Conservation (phyloP, 2,797 vertebrate species). For the Protonibea diacanthus region DNA sequence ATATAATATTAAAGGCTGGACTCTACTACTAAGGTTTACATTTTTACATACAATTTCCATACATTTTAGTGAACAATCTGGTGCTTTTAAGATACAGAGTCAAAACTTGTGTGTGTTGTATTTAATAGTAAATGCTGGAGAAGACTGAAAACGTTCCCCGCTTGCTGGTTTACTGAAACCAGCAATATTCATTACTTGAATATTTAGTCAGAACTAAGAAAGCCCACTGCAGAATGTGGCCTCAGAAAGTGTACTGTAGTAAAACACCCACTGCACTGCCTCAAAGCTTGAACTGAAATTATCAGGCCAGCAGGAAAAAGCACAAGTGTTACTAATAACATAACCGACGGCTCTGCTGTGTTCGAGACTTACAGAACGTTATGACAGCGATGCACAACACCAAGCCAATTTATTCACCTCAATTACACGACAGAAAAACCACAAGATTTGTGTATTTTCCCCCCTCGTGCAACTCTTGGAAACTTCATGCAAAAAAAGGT, state of each 20-base stretch:
- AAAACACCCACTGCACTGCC: neutral
- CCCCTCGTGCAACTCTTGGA: neutral
- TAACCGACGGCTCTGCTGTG: neutral
- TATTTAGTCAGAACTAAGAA: neutral
- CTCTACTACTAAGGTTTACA: too few relatives aligned
- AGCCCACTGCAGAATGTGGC: neutral
- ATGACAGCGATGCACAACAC: neutral
- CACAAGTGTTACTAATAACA: neutral
- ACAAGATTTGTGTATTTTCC: neutral
- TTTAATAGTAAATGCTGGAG: too few relatives aligned
- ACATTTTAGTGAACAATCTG: too few relatives aligned
- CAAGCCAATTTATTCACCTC: slow-evolving; percentile 3
- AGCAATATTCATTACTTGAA: too few relatives aligned
- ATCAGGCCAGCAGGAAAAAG: neutral
- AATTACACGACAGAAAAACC: neutral
- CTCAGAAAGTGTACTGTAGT: neutral
- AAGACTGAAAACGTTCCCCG: too few relatives aligned
- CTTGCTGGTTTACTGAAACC: neutral
- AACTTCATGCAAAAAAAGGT: slow-evolving; percentile 14
- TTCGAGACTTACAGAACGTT: neutral
- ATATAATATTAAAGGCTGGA: too few relatives aligned
- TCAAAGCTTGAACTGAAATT: neutral
- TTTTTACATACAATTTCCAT: too few relatives aligned
- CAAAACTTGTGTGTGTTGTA: too few relatives aligned
- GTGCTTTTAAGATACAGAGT: neutral